Base-by-base conservation (phyloP, 2,797 vertebrate species). In the Pseudomugil tenellus region DNA sequence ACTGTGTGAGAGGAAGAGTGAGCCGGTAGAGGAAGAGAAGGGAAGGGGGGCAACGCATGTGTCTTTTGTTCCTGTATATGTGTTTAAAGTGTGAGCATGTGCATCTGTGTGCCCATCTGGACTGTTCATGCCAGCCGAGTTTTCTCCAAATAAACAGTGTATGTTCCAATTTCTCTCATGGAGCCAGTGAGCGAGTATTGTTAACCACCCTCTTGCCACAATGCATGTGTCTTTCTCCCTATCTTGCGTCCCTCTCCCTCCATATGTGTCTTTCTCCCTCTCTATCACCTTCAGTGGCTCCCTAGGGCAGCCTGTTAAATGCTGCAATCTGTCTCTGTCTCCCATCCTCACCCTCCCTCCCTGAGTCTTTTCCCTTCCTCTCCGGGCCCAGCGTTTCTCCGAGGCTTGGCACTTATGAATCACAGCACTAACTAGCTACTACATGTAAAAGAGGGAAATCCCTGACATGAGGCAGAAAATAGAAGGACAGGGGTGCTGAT, bases 271-370 rank as follows among this genome's bases (percentile, higher is more conserved):
- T 80, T 59, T 79, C 74, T 77, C 79, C 83, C 80, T 79, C 84
- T 85, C 77, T 86, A 79, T 90, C 88, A 91, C 90, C 89, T 91
- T 83, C 92, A 87, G 91, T 81, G 80, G 85, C 85, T 92, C 92
- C 92, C 93, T 84, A 81, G 88, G 90, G 92, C 87, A 84, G 71
- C 43, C 88, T 85, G 88, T 91, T 94, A 93, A 94, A 93, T 92
- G 92, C 91, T 87, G 92, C 93, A 93, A 93, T 93, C 93, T 92
- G 91, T 92, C 90, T 91, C 87, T 90, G 89, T 92, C 91, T 83
- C 72, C 72, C 79, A 51, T 70, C 74, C 80, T 79, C 37, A 63
- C 70, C 69, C 66, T 35, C 52, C 67, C 66, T 57, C 39, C 59
- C 46, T 39, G 68, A 56, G 72, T 73, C 57, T 14, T 57, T 57